Percentiles rank a stretch among this genome's conserved stretches.
Evolutionary conservation across 2,113 vertebrate species (phyloP).

Genomic region (Xerus inauris): DNA sequence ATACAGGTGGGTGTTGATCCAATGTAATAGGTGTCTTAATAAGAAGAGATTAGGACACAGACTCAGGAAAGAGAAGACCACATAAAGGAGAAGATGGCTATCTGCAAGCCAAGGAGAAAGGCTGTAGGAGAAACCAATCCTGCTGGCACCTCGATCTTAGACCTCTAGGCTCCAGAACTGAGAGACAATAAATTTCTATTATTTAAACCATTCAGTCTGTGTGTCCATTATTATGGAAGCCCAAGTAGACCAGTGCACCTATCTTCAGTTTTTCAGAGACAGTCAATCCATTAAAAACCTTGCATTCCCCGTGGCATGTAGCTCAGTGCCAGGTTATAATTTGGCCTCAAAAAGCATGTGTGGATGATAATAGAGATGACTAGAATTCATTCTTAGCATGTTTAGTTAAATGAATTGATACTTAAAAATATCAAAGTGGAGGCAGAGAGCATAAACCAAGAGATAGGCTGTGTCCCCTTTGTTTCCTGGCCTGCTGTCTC

Average conservation of each 20-base stretch:
- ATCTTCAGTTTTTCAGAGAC: not conserved
- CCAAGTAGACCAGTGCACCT: not conserved
- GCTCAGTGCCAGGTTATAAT: not conserved
- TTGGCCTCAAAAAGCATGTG: not conserved
- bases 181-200: not conserved
- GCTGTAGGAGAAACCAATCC: not conserved
- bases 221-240: not conserved
- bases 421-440: not conserved
- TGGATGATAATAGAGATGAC: not conserved
- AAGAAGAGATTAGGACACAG: not conserved
- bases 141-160: not conserved
- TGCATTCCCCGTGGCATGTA: not conserved
- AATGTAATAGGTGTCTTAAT: not conserved
- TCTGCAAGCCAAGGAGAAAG: not conserved
- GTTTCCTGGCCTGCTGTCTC: not conserved
- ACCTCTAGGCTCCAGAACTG: not conserved
- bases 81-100: not conserved
- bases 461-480: too few relatives aligned
- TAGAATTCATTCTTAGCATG: not conserved
- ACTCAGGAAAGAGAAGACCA: not conserved
- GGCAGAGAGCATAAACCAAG: not conserved
- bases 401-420: not conserved
- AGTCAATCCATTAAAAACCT: not conserved
- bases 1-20: not conserved
- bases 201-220: not conserved